Conservation (phyloP, 2,888 invertebrate species). For the Chrysina gloriosa region DNA sequence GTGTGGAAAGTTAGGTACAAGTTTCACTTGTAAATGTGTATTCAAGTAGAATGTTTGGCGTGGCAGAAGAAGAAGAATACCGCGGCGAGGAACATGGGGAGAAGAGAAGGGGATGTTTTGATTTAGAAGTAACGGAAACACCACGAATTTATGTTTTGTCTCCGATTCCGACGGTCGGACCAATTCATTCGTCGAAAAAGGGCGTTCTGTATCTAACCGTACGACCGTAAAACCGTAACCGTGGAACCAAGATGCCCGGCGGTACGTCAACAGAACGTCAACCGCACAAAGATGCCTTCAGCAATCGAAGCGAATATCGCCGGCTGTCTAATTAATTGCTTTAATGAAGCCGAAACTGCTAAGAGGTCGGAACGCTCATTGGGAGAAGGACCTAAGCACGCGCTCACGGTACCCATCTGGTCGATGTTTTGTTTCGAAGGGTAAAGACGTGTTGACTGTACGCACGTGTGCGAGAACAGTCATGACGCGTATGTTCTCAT, state of each 20-base stretch:
- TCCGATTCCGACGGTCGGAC: slow-evolving; percentile 45
- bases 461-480: slow-evolving; percentile 6
- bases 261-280: slow-evolving; percentile 53
- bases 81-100: slow-evolving; percentile 52
- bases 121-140: slow-evolving; percentile 61
- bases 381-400: slow-evolving; percentile 11
- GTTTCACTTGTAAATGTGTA: slow-evolving; percentile 59
- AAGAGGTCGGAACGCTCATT: slow-evolving; percentile 49
- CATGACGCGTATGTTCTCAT: neutral
- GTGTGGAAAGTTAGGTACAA: slow-evolving; percentile 58
- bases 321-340: slow-evolving; percentile 62
- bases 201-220: neutral
- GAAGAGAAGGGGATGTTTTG: slow-evolving; percentile 56
- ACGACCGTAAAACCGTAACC: slow-evolving; percentile 40
- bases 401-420: slow-evolving; percentile 6
- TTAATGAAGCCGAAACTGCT: slow-evolving; percentile 60
- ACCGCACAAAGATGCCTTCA: slow-evolving; percentile 57
- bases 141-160: slow-evolving; percentile 61
- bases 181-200: too few relatives aligned
- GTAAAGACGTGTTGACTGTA: slow-evolving; percentile 6
- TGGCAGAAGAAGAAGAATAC: slow-evolving; percentile 59
- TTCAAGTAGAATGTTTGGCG: slow-evolving; percentile 60
- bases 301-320: slow-evolving; percentile 57
- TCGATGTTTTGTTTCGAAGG: slow-evolving; percentile 13
- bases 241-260: slow-evolving; percentile 28